A percentile compares a stretch with the other conserved stretches of the same genome.
Conservation (phyloP, 2,797 vertebrate genomes). For the Botia almorhae region DNA sequence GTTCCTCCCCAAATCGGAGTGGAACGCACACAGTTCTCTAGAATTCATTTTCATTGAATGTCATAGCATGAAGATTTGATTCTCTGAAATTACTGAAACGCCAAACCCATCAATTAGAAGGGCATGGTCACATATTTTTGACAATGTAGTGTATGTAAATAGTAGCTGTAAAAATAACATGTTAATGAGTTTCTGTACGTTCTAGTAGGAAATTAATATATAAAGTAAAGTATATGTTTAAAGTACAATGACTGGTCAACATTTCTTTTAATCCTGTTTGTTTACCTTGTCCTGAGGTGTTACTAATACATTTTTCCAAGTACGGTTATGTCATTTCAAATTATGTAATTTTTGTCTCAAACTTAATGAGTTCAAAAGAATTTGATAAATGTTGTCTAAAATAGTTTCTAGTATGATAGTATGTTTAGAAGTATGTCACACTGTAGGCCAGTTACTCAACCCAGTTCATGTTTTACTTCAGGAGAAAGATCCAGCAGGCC, state of each 20-base stretch:
- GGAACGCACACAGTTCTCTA: background rate
- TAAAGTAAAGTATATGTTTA: too few relatives aligned
- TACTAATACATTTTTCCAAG: too few relatives aligned
- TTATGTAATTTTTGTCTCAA: too few relatives aligned
- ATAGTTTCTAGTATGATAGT: background rate
- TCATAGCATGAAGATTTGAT: background rate
- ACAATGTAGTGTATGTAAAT: background rate
- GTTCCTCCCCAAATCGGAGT: background rate
- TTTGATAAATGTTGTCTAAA: too few relatives aligned
- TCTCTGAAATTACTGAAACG: background rate
- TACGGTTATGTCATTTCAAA: too few relatives aligned
- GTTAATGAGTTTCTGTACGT: background rate
- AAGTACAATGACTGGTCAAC: too few relatives aligned
- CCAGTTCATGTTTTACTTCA: conserved; percentile 39
- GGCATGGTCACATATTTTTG: background rate
- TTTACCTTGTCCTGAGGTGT: too few relatives aligned
- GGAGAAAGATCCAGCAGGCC: conserved; percentile 80
- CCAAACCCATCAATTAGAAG: background rate
- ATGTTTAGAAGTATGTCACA: background rate
- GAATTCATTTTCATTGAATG: background rate
- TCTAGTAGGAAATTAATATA: too few relatives aligned
- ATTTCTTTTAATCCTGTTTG: too few relatives aligned
- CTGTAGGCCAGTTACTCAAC: background rate
- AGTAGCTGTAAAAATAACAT: background rate
- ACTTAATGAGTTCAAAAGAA: too few relatives aligned